Evolutionary conservation across 1,140 invertebrate species (phyloP), one percentile per base, ranked within the genome.

Genomic region (Lucilia cuprina): DNA sequence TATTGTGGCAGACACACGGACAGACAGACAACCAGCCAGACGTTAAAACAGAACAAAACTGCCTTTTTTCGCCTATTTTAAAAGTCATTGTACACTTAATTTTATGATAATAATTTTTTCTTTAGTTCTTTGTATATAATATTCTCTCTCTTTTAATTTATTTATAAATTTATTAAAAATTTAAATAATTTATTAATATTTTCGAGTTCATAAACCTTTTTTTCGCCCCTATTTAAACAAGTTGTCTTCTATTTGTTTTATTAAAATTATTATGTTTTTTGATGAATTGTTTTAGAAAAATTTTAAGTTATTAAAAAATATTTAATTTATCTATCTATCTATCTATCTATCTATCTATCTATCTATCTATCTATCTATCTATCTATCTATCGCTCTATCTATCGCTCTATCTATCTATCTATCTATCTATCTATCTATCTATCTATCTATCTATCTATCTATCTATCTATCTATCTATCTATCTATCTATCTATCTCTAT

Each of bases 61-160:
- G 41, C 19, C 7, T 77, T 47, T 21, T 80, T 41, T 41, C 65
- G 25, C 25, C 25, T 30, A 30, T 70, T 4, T 70, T 19, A 70
- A 80, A 80, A 80, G 77, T 80, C 77, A 80, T 80, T 80, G 77
- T 49, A 80, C 77, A 80, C 41, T 50, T 25, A 80, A 80, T 80
- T 80, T 80, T 80, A 80, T 80, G 41, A 49, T 21, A 21, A 12
- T 70, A 60, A 60, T 60, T 60, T 41, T 41, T 60, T 60, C 5
- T 60, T 60, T 60, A 13, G 55, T 60, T 60, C 5, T 60, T 60
- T 60, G 14, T 60, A n/a, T 60, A n/a, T 2, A n/a, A 17, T 60
- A n/a, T n/a, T 30, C 25, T 30, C 25, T 30, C 25, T 1, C 3
- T 30, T 30, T 30, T 30, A 30, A 30, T 70, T 70, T 70, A 21